Percentiles rank a stretch among this genome's conserved stretches.
Evolutionary conservation across 2,888 invertebrate genomes (phyloP).

Genomic region (Drosophila dives): DNA sequence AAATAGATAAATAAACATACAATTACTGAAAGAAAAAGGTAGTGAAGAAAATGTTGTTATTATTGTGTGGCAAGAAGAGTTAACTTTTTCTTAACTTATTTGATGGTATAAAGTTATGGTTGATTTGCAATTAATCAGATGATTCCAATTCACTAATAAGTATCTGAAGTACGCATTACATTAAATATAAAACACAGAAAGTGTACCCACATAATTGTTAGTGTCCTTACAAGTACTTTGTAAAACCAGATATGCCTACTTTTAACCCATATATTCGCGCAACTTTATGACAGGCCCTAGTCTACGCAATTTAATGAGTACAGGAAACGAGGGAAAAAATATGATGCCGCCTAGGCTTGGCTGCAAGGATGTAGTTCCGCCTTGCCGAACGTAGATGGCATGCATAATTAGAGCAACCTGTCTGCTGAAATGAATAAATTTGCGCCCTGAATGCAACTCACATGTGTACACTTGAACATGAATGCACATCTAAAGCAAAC

Average conservation of each 20-base stretch:
- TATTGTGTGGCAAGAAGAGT: background rate
- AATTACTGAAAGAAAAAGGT: background rate
- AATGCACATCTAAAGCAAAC: constrained; percentile 40
- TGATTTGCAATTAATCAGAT: background rate
- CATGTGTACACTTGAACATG: constrained; percentile 62
- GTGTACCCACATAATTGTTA: background rate
- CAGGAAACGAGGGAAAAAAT: constrained; percentile 1
- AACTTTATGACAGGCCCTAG: constrained; percentile 6
- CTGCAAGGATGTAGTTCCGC: constrained; percentile 11
- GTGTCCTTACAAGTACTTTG: background rate
- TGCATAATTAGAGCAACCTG: constrained; percentile 74
- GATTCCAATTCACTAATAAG: background rate
- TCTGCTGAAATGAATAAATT: constrained; percentile 74
- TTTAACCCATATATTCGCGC: background rate
- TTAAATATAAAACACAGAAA: background rate
- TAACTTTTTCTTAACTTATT: background rate
- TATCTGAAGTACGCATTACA: background rate
- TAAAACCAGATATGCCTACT: background rate
- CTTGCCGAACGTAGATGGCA: constrained; percentile 16
- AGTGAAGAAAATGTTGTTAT: background rate
- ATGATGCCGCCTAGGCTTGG: constrained; percentile 12
- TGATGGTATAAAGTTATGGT: background rate
- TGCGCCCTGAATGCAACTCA: constrained; percentile 52
- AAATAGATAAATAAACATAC: background rate
- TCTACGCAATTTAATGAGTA: background rate